A percentile compares a stretch with the other conserved stretches of the same genome.
These are phyloP conservation scores for Blastobasis adustella DNA, from an alignment of 2,888 invertebrate genomes.

Conservation along the genomic window DNA sequence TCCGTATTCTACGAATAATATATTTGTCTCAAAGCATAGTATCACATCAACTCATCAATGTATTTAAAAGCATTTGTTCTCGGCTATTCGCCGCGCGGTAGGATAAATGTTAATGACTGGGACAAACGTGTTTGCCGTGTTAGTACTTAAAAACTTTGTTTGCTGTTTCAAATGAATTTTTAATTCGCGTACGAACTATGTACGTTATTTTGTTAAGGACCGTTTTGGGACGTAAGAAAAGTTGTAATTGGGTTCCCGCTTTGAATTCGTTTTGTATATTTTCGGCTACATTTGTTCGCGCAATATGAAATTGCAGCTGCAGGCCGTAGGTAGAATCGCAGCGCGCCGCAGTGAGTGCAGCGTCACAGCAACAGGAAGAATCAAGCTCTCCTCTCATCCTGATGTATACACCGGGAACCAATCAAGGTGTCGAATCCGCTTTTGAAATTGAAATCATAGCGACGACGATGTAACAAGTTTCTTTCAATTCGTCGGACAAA, in stretches of 20 bases:
- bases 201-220: slow-evolving; percentile 17
- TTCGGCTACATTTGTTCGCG: no score
- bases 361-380: slow-evolving; percentile 17
- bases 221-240: slow-evolving; percentile 12
- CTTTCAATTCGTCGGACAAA: slow-evolving; percentile 66
- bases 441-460: slow-evolving; percentile 68
- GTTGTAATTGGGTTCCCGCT: slow-evolving; percentile 18
- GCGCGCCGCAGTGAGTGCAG: no score
- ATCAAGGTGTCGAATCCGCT: slow-evolving; percentile 65
- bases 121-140: slow-evolving; percentile 28
- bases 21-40: no score
- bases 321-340: no score
- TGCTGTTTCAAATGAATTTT: slow-evolving; percentile 39
- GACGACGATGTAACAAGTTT: slow-evolving; percentile 64
- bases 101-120: slow-evolving; percentile 31
- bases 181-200: slow-evolving; percentile 25
- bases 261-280: neutral
- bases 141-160: slow-evolving; percentile 40
- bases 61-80: no score
- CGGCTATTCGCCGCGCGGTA: no score
- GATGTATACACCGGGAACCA: slow-evolving; percentile 48
- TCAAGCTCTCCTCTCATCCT: slow-evolving; percentile 37
- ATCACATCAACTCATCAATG: no score
- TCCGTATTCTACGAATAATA: no score
- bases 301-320: no score